Evolutionary conservation across 2,888 invertebrate genomes (phyloP).

Genomic region (Epistrophe grossulariae): DNA sequence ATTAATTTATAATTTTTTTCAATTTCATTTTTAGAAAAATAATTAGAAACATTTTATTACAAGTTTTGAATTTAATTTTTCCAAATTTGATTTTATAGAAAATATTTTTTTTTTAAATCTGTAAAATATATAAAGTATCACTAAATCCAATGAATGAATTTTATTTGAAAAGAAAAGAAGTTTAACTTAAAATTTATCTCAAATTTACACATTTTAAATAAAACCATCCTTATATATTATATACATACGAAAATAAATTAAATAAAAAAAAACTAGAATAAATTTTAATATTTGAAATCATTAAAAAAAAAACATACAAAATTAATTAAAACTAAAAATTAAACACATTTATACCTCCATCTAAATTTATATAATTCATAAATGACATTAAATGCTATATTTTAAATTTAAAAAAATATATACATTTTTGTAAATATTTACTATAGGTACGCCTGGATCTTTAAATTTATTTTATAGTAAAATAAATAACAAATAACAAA

Average conservation of each 20-base stretch:
- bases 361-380: conserved; percentile 34
- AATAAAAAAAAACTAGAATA: conserved; percentile 49
- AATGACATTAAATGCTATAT: conserved; percentile 16
- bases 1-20: too few relatives aligned
- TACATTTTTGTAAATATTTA: conserved; percentile 51
- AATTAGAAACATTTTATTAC: too few relatives aligned
- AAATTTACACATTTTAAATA: conserved; percentile 62
- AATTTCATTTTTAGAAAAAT: too few relatives aligned
- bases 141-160: conserved; percentile 41
- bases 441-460: conserved; percentile 20
- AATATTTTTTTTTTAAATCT: neutral
- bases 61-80: neutral
- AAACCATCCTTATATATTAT: conserved; percentile 63
- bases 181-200: conserved; percentile 40
- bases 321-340: conserved; percentile 29
- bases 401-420: conserved; percentile 3
- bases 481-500: conserved; percentile 25
- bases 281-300: conserved; percentile 56
- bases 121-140: neutral
- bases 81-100: neutral
- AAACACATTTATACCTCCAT: conserved; percentile 73
- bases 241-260: neutral
- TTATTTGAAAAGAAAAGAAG: conserved; percentile 17
- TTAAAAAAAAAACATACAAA: conserved; percentile 1
- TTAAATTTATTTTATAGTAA: conserved; percentile 54